Base-by-base conservation (phyloP, 1,140 invertebrate species). In the Eriosoma lanigerum region DNA sequence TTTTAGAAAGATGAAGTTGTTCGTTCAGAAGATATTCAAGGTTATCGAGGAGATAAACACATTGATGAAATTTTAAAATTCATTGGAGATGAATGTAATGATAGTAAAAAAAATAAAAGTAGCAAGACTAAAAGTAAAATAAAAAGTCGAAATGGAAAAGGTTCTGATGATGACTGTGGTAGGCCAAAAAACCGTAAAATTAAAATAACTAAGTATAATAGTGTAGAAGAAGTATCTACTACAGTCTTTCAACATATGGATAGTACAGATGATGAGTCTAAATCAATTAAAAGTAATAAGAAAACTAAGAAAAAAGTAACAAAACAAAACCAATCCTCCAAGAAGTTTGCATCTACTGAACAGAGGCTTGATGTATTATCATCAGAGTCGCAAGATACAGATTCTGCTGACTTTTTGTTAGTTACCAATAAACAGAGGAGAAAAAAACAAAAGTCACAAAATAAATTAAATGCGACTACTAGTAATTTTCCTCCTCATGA, bases 381-480 rank as follows among this genome's bases (percentile, higher is more conserved):
- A 46, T 78, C 75, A 19, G 75, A 78, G 12, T 78, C 75, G 6
- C 75, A 62, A 78, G 75, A 78, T 29, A 78, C 75, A 10, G 75
- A 78, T 62, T 78, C 75, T 29, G 75, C 75, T 26, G 75, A 78
- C 13, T 78, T 78, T 62, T 44, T 78, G 19, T 62, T 78, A 17
- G 75, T 78, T 48, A 78, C 75, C 19, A 78, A 78, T 62, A 78
- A 78, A 48, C 75, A 78, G 3, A 78, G 75, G 12, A 78, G 75
- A 60, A 78, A 78, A 78, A 78, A 78, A 78, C 75, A 62, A 12
- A 78, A 78, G 13, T 78, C 75, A n/a, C 75, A 78, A 78, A 78
- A 78, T 78, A 78, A 62, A 46, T 46, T 78, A 60, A 78, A 78
- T 78, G 0, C 75, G 5, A 60, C 75, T 3, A 60, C 75, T 26